These are phyloP conservation scores for Drosophila rubida DNA, from an alignment of 2,888 invertebrate genomes.

Conservation along the genomic window DNA sequence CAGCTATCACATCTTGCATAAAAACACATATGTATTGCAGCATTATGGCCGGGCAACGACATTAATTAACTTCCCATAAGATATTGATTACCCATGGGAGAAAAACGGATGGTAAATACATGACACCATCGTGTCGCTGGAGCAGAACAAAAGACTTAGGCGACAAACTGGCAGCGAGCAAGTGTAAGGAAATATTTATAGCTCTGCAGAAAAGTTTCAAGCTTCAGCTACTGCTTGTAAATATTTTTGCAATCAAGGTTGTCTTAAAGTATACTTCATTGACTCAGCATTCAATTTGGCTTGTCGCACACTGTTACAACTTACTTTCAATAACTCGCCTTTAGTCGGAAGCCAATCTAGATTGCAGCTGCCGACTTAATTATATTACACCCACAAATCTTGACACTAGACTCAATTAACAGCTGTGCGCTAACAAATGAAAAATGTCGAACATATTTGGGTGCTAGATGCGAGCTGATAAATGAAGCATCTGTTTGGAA, in stretches of 20 bases:
- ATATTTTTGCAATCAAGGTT: too few species aligned
- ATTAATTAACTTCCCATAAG: slow-evolving; percentile 76
- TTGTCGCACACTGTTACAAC: neutral
- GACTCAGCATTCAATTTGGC: too few species aligned
- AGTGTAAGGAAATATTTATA: too few species aligned
- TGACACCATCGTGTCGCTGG: slow-evolving; percentile 19
- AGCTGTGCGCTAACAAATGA: slow-evolving; percentile 18
- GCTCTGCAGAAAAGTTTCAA: too few species aligned
- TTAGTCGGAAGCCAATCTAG: neutral
- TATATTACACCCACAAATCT: slow-evolving; percentile 22
- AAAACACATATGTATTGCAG: slow-evolving; percentile 40
- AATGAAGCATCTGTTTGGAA: slow-evolving; percentile 11
- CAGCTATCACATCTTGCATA: slow-evolving; percentile 33
- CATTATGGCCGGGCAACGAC: slow-evolving; percentile 37
- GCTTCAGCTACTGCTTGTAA: neutral
- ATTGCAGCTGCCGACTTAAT: slow-evolving; percentile 3
- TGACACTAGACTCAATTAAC: slow-evolving; percentile 20
- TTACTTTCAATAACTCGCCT: neutral
- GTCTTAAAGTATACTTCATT: too few species aligned
- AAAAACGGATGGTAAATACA: slow-evolving; percentile 23
- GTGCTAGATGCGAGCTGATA: slow-evolving; percentile 11
- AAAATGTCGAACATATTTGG: slow-evolving; percentile 13
- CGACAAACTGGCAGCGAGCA: slow-evolving; percentile 23
- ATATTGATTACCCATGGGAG: slow-evolving; percentile 67
- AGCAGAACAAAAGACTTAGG: slow-evolving; percentile 41